Base-by-base conservation (phyloP, 2,888 invertebrate genomes). In the Hymenopus coronatus region DNA sequence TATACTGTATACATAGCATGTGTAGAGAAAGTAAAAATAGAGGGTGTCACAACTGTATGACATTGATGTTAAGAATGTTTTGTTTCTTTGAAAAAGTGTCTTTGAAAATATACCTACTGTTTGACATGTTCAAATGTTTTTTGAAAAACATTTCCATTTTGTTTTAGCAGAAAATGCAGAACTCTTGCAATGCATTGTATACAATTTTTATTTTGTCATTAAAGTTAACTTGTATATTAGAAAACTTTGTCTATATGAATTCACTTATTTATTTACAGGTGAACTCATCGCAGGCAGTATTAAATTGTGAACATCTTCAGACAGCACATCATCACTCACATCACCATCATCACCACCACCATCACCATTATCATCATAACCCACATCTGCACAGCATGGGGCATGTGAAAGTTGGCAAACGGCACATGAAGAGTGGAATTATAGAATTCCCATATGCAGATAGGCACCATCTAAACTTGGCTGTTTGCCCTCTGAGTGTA, bases 201-300 rank as follows among this genome's bases (percentile, higher is more conserved):
- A 33, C 8, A 33, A 33, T 33, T 33, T 33, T 33, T 8, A 33
- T 33, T 7, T 33, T 2, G 30, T 4, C 4, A 4, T 30, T 30
- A 30, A 30, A 30, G 30, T 30, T 30, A 30, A 30, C 8, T 8
- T 33, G 8, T 33, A 8, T 6, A 33, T 33, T 7, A 33, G 8
- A 33, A 33, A 33, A 6, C 33, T 33, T 33, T 4, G 33, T 33
- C 33, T 33, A 33, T 4, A 95, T 96, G 96, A 89, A 70, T 70
- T 70, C 3, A 70, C 30, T 86, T 27, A 14, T 81, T 86, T 27
- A 14, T 3, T 87, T 82, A 28, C 82, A 87, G 87, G 87, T 87
- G 27, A 97, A 97, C 92, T 97, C 97, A 14, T 97, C 97, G 89
- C 97, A 97, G 92, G 97, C 97, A 1, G 96, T 97, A 83, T 94